A percentile compares a stretch with the other conserved stretches of the same genome.
These are phyloP conservation scores for Geophilus truncorum DNA, from an alignment of 2,888 invertebrate genomes.

Conservation along the genomic window DNA sequence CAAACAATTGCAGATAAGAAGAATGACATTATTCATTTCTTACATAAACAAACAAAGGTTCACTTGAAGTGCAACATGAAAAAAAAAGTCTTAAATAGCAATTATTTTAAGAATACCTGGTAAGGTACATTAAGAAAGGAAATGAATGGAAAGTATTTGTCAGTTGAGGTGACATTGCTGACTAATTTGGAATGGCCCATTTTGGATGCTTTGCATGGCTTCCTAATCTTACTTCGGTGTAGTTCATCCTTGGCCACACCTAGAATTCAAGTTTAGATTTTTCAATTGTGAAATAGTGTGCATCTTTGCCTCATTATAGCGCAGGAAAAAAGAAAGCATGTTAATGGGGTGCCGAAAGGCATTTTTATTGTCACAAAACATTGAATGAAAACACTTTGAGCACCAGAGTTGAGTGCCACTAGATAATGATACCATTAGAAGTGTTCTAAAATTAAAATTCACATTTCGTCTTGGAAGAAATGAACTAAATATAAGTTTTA, in stretches of 20 bases:
- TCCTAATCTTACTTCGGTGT: background rate
- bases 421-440: too few species aligned
- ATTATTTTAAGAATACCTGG: too few species aligned
- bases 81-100: background rate
- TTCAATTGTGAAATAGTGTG: background rate
- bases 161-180: background rate
- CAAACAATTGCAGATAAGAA: too few species aligned
- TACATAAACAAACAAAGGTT: too few species aligned
- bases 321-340: background rate
- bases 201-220: constrained; percentile 1
- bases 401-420: too few species aligned
- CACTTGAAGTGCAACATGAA: too few species aligned
- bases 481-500: too few species aligned
- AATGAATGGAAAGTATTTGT: background rate
- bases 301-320: background rate
- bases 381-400: background rate
- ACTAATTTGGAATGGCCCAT: background rate
- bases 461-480: too few species aligned
- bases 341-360: background rate
- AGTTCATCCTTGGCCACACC: background rate
- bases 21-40: background rate
- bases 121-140: background rate
- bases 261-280: background rate
- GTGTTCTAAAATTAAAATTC: too few species aligned
- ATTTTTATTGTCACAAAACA: background rate